Evolutionary conservation across 2,113 vertebrate species (phyloP).

Genomic region (Hippolais icterina): DNA sequence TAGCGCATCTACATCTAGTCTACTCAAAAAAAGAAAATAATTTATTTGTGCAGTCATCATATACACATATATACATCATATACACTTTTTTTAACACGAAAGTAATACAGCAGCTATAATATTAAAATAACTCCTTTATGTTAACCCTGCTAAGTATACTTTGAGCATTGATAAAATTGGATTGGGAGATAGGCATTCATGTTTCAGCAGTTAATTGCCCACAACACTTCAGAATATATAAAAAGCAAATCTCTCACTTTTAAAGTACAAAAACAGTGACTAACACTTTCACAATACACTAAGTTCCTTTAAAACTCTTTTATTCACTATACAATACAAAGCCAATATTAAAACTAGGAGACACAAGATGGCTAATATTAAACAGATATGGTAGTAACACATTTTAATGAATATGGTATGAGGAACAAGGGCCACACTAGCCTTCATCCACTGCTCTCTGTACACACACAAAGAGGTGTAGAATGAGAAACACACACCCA

Average conservation of each 20-base stretch:
- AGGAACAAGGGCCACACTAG: background rate
- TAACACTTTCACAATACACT: background rate
- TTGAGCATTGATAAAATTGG: background rate
- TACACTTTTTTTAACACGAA: background rate
- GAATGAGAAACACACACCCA: background rate
- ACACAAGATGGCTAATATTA: background rate
- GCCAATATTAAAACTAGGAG: background rate
- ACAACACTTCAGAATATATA: background rate
- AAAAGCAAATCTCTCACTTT: background rate
- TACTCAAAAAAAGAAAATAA: background rate
- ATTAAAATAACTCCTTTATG: background rate
- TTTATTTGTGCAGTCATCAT: background rate
- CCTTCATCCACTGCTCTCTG: background rate
- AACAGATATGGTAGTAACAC: background rate
- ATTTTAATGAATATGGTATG: background rate
- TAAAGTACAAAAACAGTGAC: background rate
- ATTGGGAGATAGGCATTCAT: background rate
- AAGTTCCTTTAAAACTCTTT: background rate
- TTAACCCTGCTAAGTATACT: background rate
- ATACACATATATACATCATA: background rate
- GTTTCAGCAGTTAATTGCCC: background rate
- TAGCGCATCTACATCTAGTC: background rate
- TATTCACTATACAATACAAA: background rate
- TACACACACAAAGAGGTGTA: accelerated
- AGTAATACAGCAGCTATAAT: background rate